A percentile compares a stretch with the other conserved stretches of the same genome.
Conservation (phyloP, 2,888 invertebrate species). For the Cylindroiulus punctatus region DNA sequence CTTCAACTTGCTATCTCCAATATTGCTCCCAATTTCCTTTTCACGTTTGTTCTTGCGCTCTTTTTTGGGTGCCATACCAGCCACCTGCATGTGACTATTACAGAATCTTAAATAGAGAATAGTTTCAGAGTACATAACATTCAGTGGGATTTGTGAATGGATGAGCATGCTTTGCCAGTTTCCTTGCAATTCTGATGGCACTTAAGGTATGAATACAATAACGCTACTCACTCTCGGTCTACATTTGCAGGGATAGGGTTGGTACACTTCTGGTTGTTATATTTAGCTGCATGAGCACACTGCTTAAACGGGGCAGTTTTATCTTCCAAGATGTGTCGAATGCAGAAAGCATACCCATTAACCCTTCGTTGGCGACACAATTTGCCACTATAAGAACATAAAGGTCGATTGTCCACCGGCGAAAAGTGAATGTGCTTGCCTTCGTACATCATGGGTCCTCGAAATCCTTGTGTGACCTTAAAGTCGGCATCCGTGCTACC, state of each 20-base stretch:
- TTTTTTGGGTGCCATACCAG: constrained; percentile 65
- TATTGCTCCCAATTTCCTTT: constrained; percentile 57
- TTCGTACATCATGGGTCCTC: constrained; percentile 65
- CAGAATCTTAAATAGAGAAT: constrained; percentile 65
- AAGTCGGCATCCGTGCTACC: constrained; percentile 49
- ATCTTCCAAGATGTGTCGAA: constrained; percentile 69
- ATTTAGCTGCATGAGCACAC: constrained; percentile 67
- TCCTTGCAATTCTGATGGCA: neutral
- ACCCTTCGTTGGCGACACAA: constrained; percentile 70
- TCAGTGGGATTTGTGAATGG: neutral
- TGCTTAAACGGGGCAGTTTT: constrained; percentile 69
- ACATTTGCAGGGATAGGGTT: constrained; percentile 68
- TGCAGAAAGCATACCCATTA: constrained; percentile 69
- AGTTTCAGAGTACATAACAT: neutral
- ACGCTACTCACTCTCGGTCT: constrained; percentile 65
- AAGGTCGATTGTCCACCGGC: constrained; percentile 67
- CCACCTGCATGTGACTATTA: constrained; percentile 68
- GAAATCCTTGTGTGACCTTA: constrained; percentile 12
- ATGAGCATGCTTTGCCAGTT: no score
- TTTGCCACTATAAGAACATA: constrained; percentile 67
- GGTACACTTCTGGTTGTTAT: constrained; percentile 67
- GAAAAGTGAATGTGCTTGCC: constrained; percentile 69
- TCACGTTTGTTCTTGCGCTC: constrained; percentile 62
- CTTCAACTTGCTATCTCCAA: constrained; percentile 67
- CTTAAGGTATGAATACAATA: neutral